Evolutionary conservation across 2,113 vertebrate species (phyloP).

Genomic region (Cairina moschata): DNA sequence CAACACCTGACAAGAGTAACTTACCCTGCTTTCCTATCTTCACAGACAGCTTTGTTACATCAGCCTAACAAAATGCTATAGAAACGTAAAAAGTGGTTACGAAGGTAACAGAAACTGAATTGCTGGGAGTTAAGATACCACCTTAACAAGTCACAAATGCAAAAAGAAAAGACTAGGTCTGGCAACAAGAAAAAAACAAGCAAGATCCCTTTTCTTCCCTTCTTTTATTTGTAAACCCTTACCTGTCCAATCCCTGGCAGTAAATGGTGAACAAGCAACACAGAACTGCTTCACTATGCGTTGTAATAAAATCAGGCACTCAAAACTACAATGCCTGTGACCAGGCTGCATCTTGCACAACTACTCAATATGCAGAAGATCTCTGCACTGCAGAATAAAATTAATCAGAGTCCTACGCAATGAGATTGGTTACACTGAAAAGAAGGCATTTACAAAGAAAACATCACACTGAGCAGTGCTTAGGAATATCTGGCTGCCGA

Average conservation of each 20-base stretch:
- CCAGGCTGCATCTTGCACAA: constrained; percentile 39
- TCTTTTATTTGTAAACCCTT: background rate
- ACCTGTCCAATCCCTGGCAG: background rate
- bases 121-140: background rate
- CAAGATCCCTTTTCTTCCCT: background rate
- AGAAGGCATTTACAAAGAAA: constrained; percentile 5
- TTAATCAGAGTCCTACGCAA: constrained; percentile 51
- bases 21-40: background rate
- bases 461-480: background rate
- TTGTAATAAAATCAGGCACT: background rate
- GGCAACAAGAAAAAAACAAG: background rate
- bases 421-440: background rate
- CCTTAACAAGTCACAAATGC: background rate
- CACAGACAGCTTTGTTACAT: background rate
- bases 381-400: constrained; percentile 64
- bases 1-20: background rate
- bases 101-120: background rate
- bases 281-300: background rate
- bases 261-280: background rate
- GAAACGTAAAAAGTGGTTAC: background rate
- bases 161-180: background rate
- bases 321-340: background rate
- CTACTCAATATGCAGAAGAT: constrained; percentile 70
- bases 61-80: background rate
- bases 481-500: background rate